These are phyloP conservation scores for Otis tarda DNA, from an alignment of 2,113 vertebrate genomes.

Conservation along the genomic window DNA sequence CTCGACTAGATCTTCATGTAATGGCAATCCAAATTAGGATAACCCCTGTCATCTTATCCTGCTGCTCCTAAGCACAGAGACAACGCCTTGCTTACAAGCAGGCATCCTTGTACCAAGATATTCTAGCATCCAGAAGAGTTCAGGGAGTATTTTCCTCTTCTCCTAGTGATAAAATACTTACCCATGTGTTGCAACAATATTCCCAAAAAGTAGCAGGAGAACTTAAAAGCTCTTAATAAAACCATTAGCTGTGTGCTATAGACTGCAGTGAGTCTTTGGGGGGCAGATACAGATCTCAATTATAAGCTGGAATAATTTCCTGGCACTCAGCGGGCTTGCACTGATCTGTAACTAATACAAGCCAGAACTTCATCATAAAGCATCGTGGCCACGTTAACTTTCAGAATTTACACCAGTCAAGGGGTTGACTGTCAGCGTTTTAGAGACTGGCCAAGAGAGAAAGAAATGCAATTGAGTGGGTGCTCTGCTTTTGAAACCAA, in stretches of 20 bases:
- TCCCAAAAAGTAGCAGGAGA: neutral
- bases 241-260: neutral
- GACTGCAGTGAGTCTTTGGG: neutral
- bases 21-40: fast-evolving
- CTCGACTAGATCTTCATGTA: neutral
- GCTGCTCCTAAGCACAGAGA: neutral
- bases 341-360: neutral
- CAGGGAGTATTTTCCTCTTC: neutral
- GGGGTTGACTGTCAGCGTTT: neutral
- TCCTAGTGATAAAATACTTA: neutral
- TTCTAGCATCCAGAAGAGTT: neutral
- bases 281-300: neutral
- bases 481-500: neutral
- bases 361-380: neutral
- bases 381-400: neutral
- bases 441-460: neutral
- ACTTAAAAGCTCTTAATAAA: neutral
- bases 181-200: neutral
- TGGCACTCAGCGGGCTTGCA: neutral
- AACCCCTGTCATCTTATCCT: neutral
- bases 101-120: neutral
- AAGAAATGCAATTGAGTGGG: neutral
- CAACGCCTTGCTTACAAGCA: neutral
- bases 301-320: constrained; percentile 25
- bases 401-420: neutral